Base-by-base conservation (phyloP, 2,113 vertebrate genomes). In the Synodontis membranacea region DNA sequence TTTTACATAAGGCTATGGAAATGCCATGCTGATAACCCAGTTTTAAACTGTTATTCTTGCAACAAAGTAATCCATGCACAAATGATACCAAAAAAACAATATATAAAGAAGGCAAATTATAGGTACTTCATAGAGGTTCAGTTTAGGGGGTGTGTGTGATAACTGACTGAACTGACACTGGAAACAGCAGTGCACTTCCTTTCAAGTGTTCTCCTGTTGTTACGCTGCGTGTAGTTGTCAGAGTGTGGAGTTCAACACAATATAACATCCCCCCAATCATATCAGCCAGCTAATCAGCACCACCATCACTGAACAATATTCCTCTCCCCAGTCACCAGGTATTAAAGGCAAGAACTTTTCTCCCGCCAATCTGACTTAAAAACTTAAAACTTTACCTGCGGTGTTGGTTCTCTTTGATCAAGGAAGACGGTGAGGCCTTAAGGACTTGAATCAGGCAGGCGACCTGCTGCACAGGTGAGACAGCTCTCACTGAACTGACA, bases 391-490 rank as follows among this genome's bases (percentile, higher is more conserved):
- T 90, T 85, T 88, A 87, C 90, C 90, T 80, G 72, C 88, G 68
- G 90, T 86, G 90, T 89, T 85, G 42, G 72, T 68, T 60, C 50
- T 74, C 86, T 94, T 93, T 93, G 86, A 93, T 92, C 89, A 91
- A 85, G 87, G 88, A 91, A 87, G 88, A 84, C 76, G 62, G n/a
- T 76, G 82, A 89, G 86, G 86, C 84, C 84, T 91, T 90, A 91
- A 89, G 89, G 79, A 87, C 87, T 82, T 64, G 86, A 90, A 91
- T 79, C 70, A 86, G 62, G 90, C 88, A 89, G 74, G 81, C 84
- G 82, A 48, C 84, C 9, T 42, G 66, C 80, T 87, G 86, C 84
- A 88, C 89, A 75, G 88, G 82, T 83, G 87, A 84, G 64, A 56
- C 62, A 10, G 60, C 74, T 89, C 82, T 92, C 90, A 80, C 1